Percentiles rank a stretch among this genome's conserved stretches.
phyloP scores from a whole-genome alignment of 2,888 invertebrate genomes.

The Drosophila mimica region DNA sequence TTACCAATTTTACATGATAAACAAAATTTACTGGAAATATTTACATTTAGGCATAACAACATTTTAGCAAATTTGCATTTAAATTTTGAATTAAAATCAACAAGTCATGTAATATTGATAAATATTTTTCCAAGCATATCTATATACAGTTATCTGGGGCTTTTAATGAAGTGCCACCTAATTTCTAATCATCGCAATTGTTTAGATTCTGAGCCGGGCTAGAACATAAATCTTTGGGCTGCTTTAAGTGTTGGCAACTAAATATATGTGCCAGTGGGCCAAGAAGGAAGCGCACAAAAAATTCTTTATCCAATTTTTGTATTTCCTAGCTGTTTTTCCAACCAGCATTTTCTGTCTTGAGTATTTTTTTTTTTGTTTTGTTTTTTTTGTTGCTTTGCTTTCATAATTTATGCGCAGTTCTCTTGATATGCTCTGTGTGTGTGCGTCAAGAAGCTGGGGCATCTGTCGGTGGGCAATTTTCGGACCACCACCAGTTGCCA shows the following conservation, averaged over 20 bases:
- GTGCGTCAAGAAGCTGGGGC: slow-evolving; percentile 15
- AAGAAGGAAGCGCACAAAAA: slow-evolving; percentile 14
- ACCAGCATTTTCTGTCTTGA: neutral
- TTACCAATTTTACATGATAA: too few species aligned
- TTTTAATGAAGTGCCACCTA: slow-evolving; percentile 53
- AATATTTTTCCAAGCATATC: neutral
- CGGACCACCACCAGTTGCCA: slow-evolving; percentile 41
- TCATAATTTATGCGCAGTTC: slow-evolving; percentile 73
- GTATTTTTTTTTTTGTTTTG: neutral
- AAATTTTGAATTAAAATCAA: neutral
- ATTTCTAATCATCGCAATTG: slow-evolving; percentile 66
- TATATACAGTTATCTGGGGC: neutral
- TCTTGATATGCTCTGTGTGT: slow-evolving; percentile 56
- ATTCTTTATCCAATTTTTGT: slow-evolving; percentile 57
- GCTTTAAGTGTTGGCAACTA: slow-evolving; percentile 55
- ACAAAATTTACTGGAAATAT: neutral
- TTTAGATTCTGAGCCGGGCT: slow-evolving; percentile 23
- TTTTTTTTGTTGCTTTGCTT: slow-evolving; percentile 36
- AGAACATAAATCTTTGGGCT: slow-evolving; percentile 62
- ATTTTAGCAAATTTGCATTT: neutral
- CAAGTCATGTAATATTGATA: neutral
- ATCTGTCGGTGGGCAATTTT: slow-evolving; percentile 17
- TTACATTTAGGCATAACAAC: neutral
- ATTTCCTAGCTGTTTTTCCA: slow-evolving; percentile 36
- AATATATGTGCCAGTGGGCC: slow-evolving; percentile 24